phyloP scores from a whole-genome alignment of 2,797 vertebrate species.

The Tarsius wallacei region DNA sequence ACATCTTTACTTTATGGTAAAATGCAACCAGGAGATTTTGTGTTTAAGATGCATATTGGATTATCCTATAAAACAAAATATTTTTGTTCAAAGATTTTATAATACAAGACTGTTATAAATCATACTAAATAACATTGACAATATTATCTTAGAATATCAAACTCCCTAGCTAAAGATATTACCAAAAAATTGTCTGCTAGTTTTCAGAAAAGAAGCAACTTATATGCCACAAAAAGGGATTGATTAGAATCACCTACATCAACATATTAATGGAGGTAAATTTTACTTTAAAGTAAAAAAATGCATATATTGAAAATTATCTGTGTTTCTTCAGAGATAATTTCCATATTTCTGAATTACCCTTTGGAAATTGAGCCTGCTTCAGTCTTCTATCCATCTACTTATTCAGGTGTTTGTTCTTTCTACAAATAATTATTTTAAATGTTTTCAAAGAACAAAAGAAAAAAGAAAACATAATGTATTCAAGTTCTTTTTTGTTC shows the following conservation, averaged over 20 bases:
- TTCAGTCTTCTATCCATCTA: background rate
- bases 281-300: background rate
- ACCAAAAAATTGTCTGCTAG: background rate
- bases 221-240: too few relatives aligned
- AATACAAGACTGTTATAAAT: background rate
- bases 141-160: background rate
- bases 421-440: background rate
- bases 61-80: slow-evolving; percentile 18
- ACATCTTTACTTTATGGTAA: background rate
- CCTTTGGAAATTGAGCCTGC: background rate
- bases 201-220: background rate
- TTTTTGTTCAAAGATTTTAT: background rate
- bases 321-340: background rate
- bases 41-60: background rate
- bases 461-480: background rate
- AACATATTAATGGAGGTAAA: background rate
- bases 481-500: background rate
- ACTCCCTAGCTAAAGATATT: background rate
- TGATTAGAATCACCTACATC: background rate
- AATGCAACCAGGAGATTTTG: background rate
- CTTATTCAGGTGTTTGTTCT: background rate
- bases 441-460: background rate
- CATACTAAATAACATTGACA: background rate
- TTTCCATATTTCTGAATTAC: background rate
- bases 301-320: background rate